These are phyloP conservation scores for Prionailurus bengalensis DNA, from an alignment of 2,113 vertebrate species.

Conservation along the genomic window DNA sequence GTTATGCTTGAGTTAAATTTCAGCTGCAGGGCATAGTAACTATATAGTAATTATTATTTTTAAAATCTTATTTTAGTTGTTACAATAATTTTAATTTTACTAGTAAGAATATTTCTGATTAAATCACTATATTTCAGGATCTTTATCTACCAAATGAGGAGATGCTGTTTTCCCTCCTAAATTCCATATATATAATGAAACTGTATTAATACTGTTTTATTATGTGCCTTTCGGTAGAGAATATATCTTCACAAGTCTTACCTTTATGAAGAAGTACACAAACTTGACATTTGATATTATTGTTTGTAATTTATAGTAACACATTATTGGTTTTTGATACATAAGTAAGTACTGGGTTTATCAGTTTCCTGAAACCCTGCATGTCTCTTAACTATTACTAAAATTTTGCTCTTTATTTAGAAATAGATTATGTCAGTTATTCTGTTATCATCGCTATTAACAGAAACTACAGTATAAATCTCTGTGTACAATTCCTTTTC, in stretches of 20 bases:
- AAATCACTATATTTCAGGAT: neutral
- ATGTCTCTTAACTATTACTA: neutral
- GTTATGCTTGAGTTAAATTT: neutral
- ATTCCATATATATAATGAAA: constrained; percentile 6
- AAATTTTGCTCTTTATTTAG: constrained; percentile 23
- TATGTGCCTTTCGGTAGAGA: neutral
- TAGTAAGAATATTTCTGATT: neutral
- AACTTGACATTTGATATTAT: neutral
- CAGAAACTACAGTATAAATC: neutral
- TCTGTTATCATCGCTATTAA: neutral
- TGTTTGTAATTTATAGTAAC: neutral
- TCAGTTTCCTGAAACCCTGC: neutral
- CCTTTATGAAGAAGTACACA: neutral
- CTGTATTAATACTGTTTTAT: neutral
- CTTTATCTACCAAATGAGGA: neutral
- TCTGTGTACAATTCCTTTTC: neutral
- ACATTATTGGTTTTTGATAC: constrained; percentile 15
- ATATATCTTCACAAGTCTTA: neutral
- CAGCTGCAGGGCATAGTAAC: neutral
- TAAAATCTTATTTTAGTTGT: neutral
- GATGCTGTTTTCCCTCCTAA: neutral
- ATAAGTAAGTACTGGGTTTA: neutral
- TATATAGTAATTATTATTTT: neutral
- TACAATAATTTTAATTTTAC: neutral
- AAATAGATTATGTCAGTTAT: neutral